Base-by-base conservation (phyloP, 2,797 vertebrate species). In the Nannoperca australis region DNA sequence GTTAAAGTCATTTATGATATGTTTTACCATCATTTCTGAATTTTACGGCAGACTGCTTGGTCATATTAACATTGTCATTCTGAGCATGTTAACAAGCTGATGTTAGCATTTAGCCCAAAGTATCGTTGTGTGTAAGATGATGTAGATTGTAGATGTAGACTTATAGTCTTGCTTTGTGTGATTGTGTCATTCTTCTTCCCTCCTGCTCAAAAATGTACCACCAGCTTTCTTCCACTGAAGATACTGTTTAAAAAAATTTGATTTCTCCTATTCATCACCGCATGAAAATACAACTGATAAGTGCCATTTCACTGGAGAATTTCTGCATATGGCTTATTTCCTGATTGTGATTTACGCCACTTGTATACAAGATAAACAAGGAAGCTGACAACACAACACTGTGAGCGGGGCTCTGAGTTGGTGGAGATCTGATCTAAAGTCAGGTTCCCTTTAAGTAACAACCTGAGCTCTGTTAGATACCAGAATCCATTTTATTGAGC, bases 401-500 rank as follows among this genome's bases (percentile, higher is more conserved):
- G 13, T 53, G 47, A 65, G 47, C 0, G 45, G 2, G 30, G 12
- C 10, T 68, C 20, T 67, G 30, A 70, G 68, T 50, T 45, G 34
- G 50, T 47, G 65, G 62, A 62, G 67, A 81, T 77, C 58, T 70
- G 67, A 75, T 88, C 70, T 51, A 24, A 75, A 82, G 63, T 71
- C 47, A 64, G 73, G 47, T 84, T 73, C 34, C 42, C 63, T 83
- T 76, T 69, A 69, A 84, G 61, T 64, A 67, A 83, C 73, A 70
- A 38, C 79, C 40, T 20, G n/a, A 75, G 60, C 70, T 78, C 1
- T 2, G 76, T 81, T 78, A 77, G 63, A 80, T 56, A 73, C 78
- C 55, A 54, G 47, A 79, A 78, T 88, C 73, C 36, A 75, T 85
- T 85, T 84, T 62, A 79, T 67, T 63, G 76, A 78, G 70, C 5